Base-by-base conservation (phyloP, 2,888 invertebrate species). In the Lacanobia wlatinum region DNA sequence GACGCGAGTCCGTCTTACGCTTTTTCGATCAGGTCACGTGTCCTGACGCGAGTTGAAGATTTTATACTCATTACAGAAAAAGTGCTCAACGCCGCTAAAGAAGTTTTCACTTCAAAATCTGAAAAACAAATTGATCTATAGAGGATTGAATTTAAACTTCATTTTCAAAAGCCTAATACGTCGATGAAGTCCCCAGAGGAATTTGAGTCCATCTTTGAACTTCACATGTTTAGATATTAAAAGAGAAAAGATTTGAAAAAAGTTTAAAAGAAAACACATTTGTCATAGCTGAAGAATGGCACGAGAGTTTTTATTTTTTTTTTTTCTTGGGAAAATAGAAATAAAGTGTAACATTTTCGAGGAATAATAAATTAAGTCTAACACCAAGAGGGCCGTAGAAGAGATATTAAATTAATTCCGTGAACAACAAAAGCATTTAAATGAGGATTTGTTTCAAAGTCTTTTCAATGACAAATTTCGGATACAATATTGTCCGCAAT, bases 391-490 rank as follows among this genome's bases (percentile, higher is more conserved):
- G 70, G 53, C 53, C 46, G 56, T 63, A 40, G 48, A 67, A 64
- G 56, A 70, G 70, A 83, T 61, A 85, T 84, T 80, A 64, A 76
- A 80, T 69, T 74, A 74, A 70, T 74, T 76, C 46, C 46, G 56
- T 55, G 28, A 64, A 59, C 67, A 82, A 70, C 59, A 72, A 76
- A 55, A 68, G 59, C 21, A 48, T 62, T 77, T 73, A 65, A 82
- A 73, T 59, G 60, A 70, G n/a, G 61, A 80, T 71, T 75, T 75
- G 62, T 79, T 73, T 46, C 48, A 0, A 21, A 62, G 58, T n/a
- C 28, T 28, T 65, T 65, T 53, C 34, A 63, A 55, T 70, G 64
- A 62, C 14, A 63, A 65, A 58, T 52, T 10, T 43, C n/a, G 28
- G 1, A 59, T 55, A 60, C n/a, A 60, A 50, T 62, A 52, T 23